A percentile compares a stretch with the other conserved stretches of the same genome.
Evolutionary conservation across 1,140 invertebrate genomes (phyloP).

Genomic region (Brachionus rotundiformis): DNA sequence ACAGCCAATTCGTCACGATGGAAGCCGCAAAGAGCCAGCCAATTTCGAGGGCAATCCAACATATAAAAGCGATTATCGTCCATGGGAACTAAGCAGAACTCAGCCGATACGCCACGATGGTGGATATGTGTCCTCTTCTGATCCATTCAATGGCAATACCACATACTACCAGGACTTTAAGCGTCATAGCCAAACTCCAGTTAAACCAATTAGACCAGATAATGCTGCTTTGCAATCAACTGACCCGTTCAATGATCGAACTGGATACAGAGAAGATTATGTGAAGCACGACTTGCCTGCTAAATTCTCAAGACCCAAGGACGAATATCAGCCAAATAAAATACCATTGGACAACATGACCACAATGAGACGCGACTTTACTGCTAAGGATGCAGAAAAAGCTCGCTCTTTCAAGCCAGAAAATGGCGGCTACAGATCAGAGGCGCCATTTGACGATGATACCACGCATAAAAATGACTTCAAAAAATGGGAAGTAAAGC

Average conservation of each 20-base stretch:
- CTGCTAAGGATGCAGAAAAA: slow-evolving; percentile 56
- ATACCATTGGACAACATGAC: slow-evolving; percentile 60
- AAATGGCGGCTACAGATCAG: slow-evolving; percentile 56
- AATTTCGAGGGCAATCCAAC: slow-evolving; percentile 65
- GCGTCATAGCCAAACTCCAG: slow-evolving; percentile 56
- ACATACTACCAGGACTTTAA: slow-evolving; percentile 61
- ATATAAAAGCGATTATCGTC: slow-evolving; percentile 62
- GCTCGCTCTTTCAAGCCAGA: slow-evolving; percentile 55
- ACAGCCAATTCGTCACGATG: slow-evolving; percentile 58
- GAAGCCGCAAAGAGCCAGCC: slow-evolving; percentile 55
- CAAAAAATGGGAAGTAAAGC: slow-evolving; percentile 59
- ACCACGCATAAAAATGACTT: slow-evolving; percentile 63
- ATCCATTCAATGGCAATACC: slow-evolving; percentile 59
- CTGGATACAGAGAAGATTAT: slow-evolving; percentile 61
- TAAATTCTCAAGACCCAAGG: slow-evolving; percentile 54
- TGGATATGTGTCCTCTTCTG: slow-evolving; percentile 56
- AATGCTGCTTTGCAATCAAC: slow-evolving; percentile 58
- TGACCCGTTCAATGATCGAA: slow-evolving; percentile 61
- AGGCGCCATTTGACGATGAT: slow-evolving; percentile 59
- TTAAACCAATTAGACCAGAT: slow-evolving; percentile 58
- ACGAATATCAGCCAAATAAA: slow-evolving; percentile 54
- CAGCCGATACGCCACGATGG: slow-evolving; percentile 50
- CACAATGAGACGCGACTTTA: slow-evolving; percentile 61
- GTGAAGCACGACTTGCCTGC: slow-evolving; percentile 59
- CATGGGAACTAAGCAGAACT: slow-evolving; percentile 58